phyloP scores from a whole-genome alignment of 2,797 vertebrate species.

The Tamandua tetradactyla region DNA sequence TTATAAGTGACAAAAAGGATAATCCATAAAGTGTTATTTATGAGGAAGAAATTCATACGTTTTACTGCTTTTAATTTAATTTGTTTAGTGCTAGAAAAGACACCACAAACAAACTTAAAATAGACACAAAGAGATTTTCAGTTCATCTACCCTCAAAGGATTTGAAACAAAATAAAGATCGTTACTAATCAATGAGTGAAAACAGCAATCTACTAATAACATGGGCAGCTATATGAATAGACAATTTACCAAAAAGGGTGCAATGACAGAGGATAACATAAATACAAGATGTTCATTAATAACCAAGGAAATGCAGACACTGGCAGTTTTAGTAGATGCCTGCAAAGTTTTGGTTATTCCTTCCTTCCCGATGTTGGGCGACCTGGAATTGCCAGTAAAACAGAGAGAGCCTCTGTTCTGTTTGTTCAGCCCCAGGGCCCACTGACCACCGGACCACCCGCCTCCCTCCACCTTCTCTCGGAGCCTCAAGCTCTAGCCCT shows the following conservation, averaged over 20 bases:
- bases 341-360: not conserved
- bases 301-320: not conserved
- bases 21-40: not conserved
- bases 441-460: too few species aligned
- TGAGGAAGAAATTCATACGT: not conserved
- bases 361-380: not conserved
- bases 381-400: not conserved
- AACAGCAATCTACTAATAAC: not conserved
- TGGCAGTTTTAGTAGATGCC: not conserved
- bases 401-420: too few species aligned
- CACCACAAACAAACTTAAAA: not conserved
- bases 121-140: not conserved
- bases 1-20: not conserved
- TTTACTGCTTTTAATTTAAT: not conserved
- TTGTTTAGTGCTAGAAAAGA: not conserved
- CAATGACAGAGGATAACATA: not conserved
- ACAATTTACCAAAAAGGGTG: not conserved
- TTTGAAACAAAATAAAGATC: not conserved
- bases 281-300: not conserved
- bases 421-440: too few species aligned
- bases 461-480: too few species aligned
- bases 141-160: not conserved
- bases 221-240: not conserved
- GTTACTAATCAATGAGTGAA: not conserved
- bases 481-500: too few species aligned